Conservation (phyloP, 2,888 invertebrate species). For the Sminthurides aquaticus region DNA sequence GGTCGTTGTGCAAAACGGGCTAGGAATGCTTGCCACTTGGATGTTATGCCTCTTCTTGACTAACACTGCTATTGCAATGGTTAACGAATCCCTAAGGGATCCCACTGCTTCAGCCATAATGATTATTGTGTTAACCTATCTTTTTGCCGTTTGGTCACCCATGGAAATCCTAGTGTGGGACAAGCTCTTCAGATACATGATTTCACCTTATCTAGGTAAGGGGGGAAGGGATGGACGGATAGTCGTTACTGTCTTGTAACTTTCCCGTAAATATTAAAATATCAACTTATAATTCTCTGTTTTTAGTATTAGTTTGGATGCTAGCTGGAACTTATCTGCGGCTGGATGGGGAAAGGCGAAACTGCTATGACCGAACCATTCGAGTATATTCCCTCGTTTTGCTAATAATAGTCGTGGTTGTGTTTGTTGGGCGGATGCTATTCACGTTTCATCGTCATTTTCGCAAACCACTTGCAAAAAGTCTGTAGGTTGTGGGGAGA, state of each 20-base stretch:
- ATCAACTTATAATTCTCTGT: no score
- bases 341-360: not conserved
- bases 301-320: constrained; percentile 18
- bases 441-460: constrained; percentile 19
- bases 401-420: not conserved
- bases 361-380: constrained; percentile 13
- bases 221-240: not conserved
- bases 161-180: constrained; percentile 22
- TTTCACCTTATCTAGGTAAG: constrained; percentile 17
- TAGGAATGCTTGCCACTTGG: constrained; percentile 16
- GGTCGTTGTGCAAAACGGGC: constrained; percentile 20
- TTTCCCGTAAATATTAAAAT: constrained; percentile 1
- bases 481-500: no score
- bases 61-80: constrained; percentile 13
- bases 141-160: constrained; percentile 19
- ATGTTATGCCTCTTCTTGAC: constrained; percentile 11
- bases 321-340: constrained; percentile 10
- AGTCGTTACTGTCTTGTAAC: not conserved
- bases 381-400: constrained; percentile 16
- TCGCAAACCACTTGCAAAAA: constrained; percentile 16
- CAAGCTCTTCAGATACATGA: constrained; percentile 16
- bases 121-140: constrained; percentile 16
- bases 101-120: constrained; percentile 14
- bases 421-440: not conserved
- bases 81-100: not conserved